Evolutionary conservation across 2,797 vertebrate genomes (phyloP).

Genomic region (Cirrhinus molitorella): DNA sequence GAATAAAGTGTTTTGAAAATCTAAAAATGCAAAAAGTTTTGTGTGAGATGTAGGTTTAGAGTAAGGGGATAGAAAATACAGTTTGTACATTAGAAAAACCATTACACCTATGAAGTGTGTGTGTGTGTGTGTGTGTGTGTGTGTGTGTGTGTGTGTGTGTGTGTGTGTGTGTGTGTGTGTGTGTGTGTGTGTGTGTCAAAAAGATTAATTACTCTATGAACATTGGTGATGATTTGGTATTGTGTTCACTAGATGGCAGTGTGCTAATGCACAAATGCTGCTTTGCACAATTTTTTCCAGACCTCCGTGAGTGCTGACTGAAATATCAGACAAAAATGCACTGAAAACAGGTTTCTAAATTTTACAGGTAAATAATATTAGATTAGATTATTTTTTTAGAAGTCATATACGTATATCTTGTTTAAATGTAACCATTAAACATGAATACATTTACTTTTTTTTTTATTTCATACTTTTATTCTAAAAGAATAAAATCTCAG

Average conservation of each 20-base stretch:
- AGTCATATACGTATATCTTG: no score
- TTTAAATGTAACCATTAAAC: neutral
- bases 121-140: no score
- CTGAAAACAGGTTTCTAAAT: neutral
- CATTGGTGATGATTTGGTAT: neutral
- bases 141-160: no score
- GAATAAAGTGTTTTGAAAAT: no score
- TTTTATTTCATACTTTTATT: neutral
- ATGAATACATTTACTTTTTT: no score
- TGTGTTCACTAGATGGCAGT: constrained; percentile 35
- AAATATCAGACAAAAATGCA: neutral
- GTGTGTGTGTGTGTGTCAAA: neutral
- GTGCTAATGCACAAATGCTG: neutral
- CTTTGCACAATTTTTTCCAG: neutral
- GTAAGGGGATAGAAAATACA: no score
- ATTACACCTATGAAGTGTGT: no score
- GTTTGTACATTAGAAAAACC: no score
- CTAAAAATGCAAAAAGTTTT: no score
- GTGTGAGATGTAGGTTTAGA: no score
- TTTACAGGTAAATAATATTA: neutral
- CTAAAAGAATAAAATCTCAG: neutral
- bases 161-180: no score
- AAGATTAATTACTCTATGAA: neutral
- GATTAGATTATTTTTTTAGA: neutral
- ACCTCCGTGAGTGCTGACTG: neutral